These are phyloP conservation scores for Danaus melanippus DNA, from an alignment of 1,140 invertebrate genomes.

Conservation along the genomic window DNA sequence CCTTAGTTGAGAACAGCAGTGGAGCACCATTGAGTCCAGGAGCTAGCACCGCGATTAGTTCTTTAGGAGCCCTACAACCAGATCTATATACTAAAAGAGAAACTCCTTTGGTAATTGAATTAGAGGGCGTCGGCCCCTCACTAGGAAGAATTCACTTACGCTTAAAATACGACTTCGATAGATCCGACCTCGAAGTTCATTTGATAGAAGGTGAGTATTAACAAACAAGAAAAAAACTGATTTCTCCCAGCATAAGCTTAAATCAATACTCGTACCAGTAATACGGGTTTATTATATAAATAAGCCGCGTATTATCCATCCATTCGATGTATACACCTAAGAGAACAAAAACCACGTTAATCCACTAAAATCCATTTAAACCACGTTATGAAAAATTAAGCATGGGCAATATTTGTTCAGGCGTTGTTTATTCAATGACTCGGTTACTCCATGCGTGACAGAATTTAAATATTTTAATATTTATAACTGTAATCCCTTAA, in stretches of 20 bases:
- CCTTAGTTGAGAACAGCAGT: slow-evolving; percentile 65
- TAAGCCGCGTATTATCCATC: background rate
- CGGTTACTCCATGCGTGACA: background rate
- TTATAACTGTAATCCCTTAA: background rate
- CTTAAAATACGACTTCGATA: slow-evolving; percentile 91
- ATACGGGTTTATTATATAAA: too few species aligned
- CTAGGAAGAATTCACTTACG: slow-evolving; percentile 86
- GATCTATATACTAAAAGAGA: slow-evolving; percentile 86
- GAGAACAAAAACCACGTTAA: too few species aligned
- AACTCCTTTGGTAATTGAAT: slow-evolving; percentile 80
- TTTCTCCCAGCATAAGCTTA: too few species aligned
- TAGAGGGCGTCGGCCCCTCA: slow-evolving; percentile 74
- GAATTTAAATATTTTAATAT: background rate
- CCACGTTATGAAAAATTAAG: slow-evolving; percentile 3
- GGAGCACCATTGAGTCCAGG: slow-evolving; percentile 60
- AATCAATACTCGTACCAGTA: too few species aligned
- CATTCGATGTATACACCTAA: background rate
- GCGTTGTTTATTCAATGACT: slow-evolving; percentile 8
- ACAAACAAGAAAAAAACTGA: background rate
- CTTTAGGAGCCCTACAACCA: slow-evolving; percentile 87
- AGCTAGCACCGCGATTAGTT: slow-evolving; percentile 73
- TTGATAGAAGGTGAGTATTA: slow-evolving; percentile 83
- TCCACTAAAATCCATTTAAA: too few species aligned
- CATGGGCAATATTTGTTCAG: slow-evolving; percentile 3
- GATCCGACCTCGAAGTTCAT: slow-evolving; percentile 89